Percentiles rank a stretch among this genome's conserved stretches.
phyloP scores from a whole-genome alignment of 2,113 vertebrate species.

The Pachycephala philippinensis region DNA sequence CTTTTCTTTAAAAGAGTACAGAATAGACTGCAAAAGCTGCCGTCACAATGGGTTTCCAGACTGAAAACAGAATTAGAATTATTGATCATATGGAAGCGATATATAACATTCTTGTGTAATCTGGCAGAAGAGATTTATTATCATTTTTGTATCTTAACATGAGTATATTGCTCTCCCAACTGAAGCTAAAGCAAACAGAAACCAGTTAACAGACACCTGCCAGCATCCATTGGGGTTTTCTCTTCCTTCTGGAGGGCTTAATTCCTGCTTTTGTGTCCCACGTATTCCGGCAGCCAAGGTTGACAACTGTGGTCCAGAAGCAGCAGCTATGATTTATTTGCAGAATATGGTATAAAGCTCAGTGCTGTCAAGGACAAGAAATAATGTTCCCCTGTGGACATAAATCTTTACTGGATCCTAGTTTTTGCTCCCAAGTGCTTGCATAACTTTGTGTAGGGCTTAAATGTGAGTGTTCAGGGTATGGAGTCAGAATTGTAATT shows the following conservation, averaged over 20 bases:
- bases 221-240: rapidly evolving
- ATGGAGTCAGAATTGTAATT: neutral
- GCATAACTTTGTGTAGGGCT: neutral
- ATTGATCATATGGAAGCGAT: neutral
- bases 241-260: neutral
- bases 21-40: neutral
- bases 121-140: neutral
- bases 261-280: neutral
- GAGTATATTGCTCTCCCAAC: neutral
- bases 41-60: neutral
- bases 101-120: neutral
- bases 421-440: neutral
- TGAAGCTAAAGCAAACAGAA: neutral
- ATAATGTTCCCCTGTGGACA: neutral
- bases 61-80: neutral
- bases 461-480: neutral
- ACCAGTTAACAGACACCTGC: neutral
- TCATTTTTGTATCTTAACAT: neutral
- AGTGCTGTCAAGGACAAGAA: conserved; percentile 8
- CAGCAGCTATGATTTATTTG: conserved; percentile 9
- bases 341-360: neutral
- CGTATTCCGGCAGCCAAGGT: neutral
- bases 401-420: neutral
- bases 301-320: neutral
- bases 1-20: neutral